phyloP scores from a whole-genome alignment of 2,888 invertebrate genomes.

The Andricus quercusramuli region DNA sequence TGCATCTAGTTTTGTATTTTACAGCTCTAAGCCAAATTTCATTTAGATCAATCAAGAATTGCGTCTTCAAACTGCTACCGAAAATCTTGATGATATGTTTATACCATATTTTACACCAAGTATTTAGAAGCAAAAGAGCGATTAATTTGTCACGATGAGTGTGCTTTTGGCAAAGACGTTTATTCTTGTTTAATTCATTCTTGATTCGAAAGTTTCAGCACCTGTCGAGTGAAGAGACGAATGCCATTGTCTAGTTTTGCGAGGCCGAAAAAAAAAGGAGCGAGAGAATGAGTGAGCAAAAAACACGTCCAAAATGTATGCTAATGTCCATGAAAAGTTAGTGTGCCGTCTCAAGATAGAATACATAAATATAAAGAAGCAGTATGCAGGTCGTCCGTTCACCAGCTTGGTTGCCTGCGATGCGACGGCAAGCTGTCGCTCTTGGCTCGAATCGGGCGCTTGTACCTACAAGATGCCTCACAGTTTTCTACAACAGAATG shows the following conservation, averaged over 20 bases:
- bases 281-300: constrained; percentile 43
- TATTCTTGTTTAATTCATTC: background rate
- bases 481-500: background rate
- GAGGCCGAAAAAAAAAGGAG: constrained; percentile 13
- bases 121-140: background rate
- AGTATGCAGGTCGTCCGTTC: constrained; percentile 11
- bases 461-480: background rate
- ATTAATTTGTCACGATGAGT: constrained; percentile 16
- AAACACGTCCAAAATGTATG: constrained; percentile 63
- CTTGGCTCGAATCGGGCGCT: constrained; percentile 2
- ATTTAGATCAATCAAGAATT: no score
- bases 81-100: no score
- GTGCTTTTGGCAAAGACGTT: background rate
- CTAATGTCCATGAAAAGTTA: constrained; percentile 69
- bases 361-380: constrained; percentile 63
- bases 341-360: constrained; percentile 62
- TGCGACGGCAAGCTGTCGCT: constrained; percentile 62
- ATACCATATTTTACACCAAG: no score
- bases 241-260: constrained; percentile 26
- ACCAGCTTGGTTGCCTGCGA: constrained; percentile 42
- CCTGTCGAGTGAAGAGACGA: constrained; percentile 17
- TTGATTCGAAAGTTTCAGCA: constrained; percentile 15
- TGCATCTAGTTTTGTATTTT: no score
- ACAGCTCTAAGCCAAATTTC: no score
- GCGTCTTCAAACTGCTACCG: no score